phyloP scores from a whole-genome alignment of 2,113 vertebrate species.

The Anser cygnoides region DNA sequence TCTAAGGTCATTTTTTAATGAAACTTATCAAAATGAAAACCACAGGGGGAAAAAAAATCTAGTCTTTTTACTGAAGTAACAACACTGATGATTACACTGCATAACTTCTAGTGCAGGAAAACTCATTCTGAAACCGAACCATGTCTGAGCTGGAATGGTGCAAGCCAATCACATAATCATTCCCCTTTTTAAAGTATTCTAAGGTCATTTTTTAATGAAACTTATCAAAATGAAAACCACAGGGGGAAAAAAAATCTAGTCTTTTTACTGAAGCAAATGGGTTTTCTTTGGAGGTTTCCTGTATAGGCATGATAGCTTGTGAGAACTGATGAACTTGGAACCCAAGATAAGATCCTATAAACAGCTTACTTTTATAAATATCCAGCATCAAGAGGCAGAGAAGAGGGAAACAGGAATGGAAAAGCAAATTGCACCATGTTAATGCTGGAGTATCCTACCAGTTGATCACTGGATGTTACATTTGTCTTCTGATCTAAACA shows the following conservation, averaged over 20 bases:
- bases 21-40: not conserved
- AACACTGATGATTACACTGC: not conserved
- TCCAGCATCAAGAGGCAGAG: not conserved
- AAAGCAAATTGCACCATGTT: not conserved
- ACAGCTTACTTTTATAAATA: not conserved
- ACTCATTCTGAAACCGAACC: not conserved
- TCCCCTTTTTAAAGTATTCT: not conserved
- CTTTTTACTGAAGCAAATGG: not conserved
- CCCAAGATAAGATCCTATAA: not conserved
- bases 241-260: not conserved
- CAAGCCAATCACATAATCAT: not conserved
- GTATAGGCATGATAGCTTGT: not conserved
- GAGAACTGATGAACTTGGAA: not conserved
- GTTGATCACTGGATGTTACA: not conserved
- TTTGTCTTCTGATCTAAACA: not conserved
- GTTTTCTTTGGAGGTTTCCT: not conserved
- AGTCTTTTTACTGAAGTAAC: not conserved
- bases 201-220: not conserved
- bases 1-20: not conserved
- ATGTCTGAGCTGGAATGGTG: not conserved
- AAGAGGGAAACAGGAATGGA: not conserved
- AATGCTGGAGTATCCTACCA: not conserved
- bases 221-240: not conserved
- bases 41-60: not conserved
- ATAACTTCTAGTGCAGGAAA: not conserved